These are phyloP conservation scores for Lophotis ruficrista DNA, from an alignment of 2,113 vertebrate species.

Conservation along the genomic window DNA sequence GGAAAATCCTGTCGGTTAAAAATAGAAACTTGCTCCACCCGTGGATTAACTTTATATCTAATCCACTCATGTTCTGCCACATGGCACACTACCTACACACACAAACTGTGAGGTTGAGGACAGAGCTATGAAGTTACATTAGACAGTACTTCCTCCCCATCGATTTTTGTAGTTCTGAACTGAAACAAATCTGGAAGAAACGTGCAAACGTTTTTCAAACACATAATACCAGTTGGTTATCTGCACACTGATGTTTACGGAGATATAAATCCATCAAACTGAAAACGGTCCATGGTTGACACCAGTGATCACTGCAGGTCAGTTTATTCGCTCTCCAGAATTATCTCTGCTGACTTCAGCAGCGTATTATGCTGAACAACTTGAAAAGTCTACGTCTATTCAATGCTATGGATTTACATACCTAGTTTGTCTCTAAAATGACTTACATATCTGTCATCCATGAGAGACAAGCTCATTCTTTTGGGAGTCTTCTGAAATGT, in stretches of 20 bases:
- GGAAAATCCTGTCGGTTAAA: slow-evolving; percentile 37
- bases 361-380: neutral
- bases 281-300: neutral
- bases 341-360: neutral
- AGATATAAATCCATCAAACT: neutral
- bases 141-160: neutral
- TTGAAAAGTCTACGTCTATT: neutral
- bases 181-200: neutral
- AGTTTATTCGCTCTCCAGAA: neutral
- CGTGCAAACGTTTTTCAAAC: neutral
- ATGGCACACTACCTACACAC: neutral
- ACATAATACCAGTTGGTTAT: neutral
- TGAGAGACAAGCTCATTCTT: neutral
- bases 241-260: neutral
- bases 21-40: slow-evolving; percentile 44
- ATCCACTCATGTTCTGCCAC: slow-evolving; percentile 49
- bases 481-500: neutral
- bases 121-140: neutral
- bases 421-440: neutral
- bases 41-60: slow-evolving; percentile 45
- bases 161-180: neutral
- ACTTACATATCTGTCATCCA: neutral
- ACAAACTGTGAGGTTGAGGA: neutral
- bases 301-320: neutral
- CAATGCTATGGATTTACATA: neutral